Conservation (phyloP, 2,113 vertebrate genomes). For the Brachyhypopomus gauderio region DNA sequence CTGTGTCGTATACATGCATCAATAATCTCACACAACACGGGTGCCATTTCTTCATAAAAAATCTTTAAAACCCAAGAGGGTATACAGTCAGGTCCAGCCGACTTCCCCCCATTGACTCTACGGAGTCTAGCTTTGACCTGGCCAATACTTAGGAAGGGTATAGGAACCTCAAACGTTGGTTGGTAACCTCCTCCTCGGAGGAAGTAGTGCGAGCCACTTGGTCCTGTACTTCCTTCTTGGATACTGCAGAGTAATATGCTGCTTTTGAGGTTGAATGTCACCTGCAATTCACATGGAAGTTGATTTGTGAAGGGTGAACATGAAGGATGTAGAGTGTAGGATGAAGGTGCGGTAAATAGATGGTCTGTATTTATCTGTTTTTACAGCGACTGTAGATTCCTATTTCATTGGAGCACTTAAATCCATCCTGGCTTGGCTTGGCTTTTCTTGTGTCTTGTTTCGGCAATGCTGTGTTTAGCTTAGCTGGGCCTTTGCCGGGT, state of each 20-base stretch:
- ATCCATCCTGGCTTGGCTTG: not conserved
- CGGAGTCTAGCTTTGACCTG: too few relatives aligned
- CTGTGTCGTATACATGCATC: not conserved
- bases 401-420: conserved; percentile 30
- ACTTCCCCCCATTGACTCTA: not conserved
- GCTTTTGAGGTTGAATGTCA: conserved; percentile 18
- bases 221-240: not conserved
- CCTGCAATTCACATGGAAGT: not conserved
- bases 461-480: not conserved
- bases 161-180: too few relatives aligned
- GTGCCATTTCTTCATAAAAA: too few relatives aligned
- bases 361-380: too few relatives aligned
- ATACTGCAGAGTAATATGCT: not conserved
- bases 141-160: too few relatives aligned
- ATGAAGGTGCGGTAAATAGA: conserved; percentile 24
- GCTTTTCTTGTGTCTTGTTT: conserved; percentile 19
- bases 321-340: conserved; percentile 1
- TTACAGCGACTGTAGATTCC: conserved; percentile 25
- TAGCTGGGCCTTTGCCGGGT: conserved; percentile 16
- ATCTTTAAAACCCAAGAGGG: not conserved
- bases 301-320: conserved; percentile 22
- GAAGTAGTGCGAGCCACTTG: too few relatives aligned
- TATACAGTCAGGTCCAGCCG: not conserved
- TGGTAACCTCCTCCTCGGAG: too few relatives aligned
- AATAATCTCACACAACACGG: too few relatives aligned